Conservation (phyloP, 23 tunicate species). For the Halocynthia roretzi region DNA sequence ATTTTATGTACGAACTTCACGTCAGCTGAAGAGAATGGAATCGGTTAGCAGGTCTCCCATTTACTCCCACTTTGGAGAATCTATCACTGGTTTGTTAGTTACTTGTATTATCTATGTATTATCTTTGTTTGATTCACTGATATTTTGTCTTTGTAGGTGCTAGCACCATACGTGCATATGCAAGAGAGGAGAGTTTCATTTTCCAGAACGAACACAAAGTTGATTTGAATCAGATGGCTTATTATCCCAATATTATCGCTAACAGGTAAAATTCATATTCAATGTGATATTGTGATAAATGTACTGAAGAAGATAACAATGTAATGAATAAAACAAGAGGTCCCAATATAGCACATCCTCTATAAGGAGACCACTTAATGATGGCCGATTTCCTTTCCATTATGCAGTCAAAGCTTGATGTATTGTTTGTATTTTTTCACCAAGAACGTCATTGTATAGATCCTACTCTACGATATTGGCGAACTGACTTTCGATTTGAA, state of each 20-base stretch:
- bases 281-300: too few species aligned
- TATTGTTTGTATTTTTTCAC: too few species aligned
- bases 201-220: conserved; percentile 65
- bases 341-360: too few species aligned
- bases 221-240: conserved; percentile 91
- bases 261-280: conserved; percentile 40
- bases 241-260: conserved; percentile 83
- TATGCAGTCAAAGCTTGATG: too few species aligned
- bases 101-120: background rate
- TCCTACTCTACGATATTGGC: too few species aligned
- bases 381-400: too few species aligned
- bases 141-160: conserved; percentile 33
- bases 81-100: conserved; percentile 39
- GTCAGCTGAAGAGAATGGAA: conserved; percentile 70
- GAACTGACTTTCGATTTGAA: too few species aligned
- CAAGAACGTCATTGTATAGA: too few species aligned
- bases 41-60: conserved; percentile 74
- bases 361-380: too few species aligned
- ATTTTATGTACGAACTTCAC: conserved; percentile 56
- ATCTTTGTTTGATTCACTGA: too few species aligned
- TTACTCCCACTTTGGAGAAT: conserved; percentile 74
- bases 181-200: conserved; percentile 53
- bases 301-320: too few species aligned
- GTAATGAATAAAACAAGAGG: too few species aligned
- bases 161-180: conserved; percentile 85